These are phyloP conservation scores for Drosophila neocordata DNA, from an alignment of 1,140 invertebrate genomes.

Conservation along the genomic window DNA sequence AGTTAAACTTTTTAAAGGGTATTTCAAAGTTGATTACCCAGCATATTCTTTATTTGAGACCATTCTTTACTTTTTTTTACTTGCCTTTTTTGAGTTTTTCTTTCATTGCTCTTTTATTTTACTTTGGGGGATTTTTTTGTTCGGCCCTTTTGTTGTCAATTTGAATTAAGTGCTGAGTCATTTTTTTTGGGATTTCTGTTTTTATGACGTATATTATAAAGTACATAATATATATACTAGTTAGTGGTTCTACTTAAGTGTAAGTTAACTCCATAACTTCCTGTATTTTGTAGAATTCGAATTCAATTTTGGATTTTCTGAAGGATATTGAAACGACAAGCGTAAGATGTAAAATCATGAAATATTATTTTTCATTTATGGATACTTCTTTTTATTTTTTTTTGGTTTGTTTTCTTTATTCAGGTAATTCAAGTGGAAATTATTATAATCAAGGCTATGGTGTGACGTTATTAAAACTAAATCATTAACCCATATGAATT, in stretches of 20 bases:
- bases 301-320: constrained; percentile 46
- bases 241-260: constrained; percentile 41
- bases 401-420: background rate
- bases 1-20: background rate
- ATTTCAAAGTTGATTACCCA: background rate
- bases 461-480: constrained; percentile 1
- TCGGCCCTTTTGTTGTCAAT: constrained; percentile 23
- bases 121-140: constrained; percentile 8
- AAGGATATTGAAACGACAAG: constrained; percentile 51
- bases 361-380: constrained; percentile 8
- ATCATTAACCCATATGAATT: constrained; percentile 9
- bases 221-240: constrained; percentile 9
- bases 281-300: constrained; percentile 30
- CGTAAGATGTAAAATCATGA: constrained; percentile 11
- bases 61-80: constrained; percentile 13
- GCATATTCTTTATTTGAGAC: background rate
- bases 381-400: no score
- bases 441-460: constrained; percentile 8
- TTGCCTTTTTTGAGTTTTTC: constrained; percentile 39
- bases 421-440: constrained; percentile 3
- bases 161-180: constrained; percentile 48
- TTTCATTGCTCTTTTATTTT: constrained; percentile 57
- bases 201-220: constrained; percentile 28
- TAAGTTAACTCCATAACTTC: constrained; percentile 34
- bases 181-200: constrained; percentile 9